A percentile compares a stretch with the other conserved stretches of the same genome.
These are phyloP conservation scores for Bombus soroeensis DNA, from an alignment of 1,140 invertebrate genomes.

Conservation along the genomic window DNA sequence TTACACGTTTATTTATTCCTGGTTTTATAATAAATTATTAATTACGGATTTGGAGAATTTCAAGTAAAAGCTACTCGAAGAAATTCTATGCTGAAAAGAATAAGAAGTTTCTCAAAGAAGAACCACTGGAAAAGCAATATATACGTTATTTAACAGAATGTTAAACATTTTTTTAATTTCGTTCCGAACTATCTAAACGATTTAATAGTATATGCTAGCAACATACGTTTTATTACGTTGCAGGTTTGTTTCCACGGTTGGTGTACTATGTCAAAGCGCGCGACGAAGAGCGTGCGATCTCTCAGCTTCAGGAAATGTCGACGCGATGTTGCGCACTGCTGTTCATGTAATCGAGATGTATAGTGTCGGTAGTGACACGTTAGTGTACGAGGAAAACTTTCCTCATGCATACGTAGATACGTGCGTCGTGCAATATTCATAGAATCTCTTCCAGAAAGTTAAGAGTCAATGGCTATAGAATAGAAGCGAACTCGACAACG, in stretches of 20 bases:
- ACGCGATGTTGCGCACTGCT: constrained; percentile 34
- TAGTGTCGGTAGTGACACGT: constrained; percentile 26
- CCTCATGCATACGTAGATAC: constrained; percentile 66
- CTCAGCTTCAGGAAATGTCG: constrained; percentile 45
- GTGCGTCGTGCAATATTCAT: constrained; percentile 69
- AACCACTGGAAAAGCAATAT: neutral
- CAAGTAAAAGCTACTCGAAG: no score
- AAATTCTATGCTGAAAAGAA: no score
- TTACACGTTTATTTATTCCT: no score
- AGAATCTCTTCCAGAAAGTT: constrained; percentile 67
- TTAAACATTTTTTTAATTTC: neutral
- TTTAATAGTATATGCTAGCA: neutral
- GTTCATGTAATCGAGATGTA: constrained; percentile 60
- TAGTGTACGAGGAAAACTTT: constrained; percentile 61
- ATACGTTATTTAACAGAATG: no score
- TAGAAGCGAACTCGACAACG: neutral
- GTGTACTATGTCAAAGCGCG: neutral
- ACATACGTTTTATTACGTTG: neutral
- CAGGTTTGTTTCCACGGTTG: neutral
- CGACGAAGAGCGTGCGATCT: constrained; percentile 44
- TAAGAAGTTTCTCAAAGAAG: neutral
- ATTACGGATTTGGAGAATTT: no score
- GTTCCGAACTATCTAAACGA: neutral
- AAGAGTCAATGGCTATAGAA: constrained; percentile 28
- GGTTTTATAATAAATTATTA: no score